Percentiles rank a stretch among this genome's conserved stretches.
These are phyloP conservation scores for Noctilio leporinus DNA, from an alignment of 2,113 vertebrate species.

Conservation along the genomic window DNA sequence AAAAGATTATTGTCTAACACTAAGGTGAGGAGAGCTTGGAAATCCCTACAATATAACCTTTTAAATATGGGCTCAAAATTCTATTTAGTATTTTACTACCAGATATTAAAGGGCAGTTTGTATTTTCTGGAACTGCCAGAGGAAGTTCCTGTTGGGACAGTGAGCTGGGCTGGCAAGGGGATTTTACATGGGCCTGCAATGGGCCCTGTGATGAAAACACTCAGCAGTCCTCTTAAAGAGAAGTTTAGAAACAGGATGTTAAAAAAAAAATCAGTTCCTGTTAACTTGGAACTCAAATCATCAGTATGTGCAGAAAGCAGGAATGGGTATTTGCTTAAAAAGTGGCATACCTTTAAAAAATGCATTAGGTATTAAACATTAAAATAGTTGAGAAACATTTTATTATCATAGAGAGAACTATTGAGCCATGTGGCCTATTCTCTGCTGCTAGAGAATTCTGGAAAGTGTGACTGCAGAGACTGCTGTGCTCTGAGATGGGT, in stretches of 20 bases:
- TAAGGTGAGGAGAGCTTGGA: neutral
- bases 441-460: neutral
- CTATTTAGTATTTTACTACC: neutral
- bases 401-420: neutral
- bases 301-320: constrained; percentile 45
- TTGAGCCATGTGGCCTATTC: neutral
- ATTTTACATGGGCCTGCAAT: constrained; percentile 28
- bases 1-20: neutral
- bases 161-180: neutral
- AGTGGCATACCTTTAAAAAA: neutral
- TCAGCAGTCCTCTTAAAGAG: constrained; percentile 53
- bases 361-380: neutral
- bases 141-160: constrained; percentile 2
- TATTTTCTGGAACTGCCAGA: constrained; percentile 10
- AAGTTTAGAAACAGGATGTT: constrained; percentile 69
- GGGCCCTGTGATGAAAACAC: constrained; percentile 54
- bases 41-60: neutral
- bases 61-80: neutral
- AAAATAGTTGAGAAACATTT: neutral
- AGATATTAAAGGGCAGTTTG: neutral
- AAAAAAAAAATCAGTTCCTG: constrained; percentile 61
- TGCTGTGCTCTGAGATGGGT: neutral
- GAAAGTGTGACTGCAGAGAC: neutral
- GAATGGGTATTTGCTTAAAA: constrained; percentile 47
- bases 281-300: constrained; percentile 54